A percentile compares a stretch with the other conserved stretches of the same genome.
phyloP scores from a whole-genome alignment of 1,140 invertebrate species.

The Oryzaephilus surinamensis region DNA sequence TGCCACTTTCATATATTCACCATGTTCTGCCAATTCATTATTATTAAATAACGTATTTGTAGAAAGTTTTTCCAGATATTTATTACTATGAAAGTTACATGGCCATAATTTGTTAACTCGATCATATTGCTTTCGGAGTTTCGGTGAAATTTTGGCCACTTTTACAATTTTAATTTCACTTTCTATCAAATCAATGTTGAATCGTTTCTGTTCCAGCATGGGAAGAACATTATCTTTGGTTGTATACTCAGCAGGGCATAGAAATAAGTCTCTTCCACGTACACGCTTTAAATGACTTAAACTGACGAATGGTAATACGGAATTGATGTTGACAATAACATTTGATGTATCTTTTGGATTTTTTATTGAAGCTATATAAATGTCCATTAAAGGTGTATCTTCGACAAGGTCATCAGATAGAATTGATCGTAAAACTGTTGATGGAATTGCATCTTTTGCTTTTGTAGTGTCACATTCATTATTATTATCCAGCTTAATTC shows the following conservation, averaged over 20 bases:
- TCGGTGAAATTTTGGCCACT: slow-evolving; percentile 51
- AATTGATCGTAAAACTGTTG: slow-evolving; percentile 31
- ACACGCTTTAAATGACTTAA: slow-evolving; percentile 67
- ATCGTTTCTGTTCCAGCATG: slow-evolving; percentile 38
- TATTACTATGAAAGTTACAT: slow-evolving; percentile 73
- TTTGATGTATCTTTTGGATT: slow-evolving; percentile 52
- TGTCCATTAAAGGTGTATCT: slow-evolving; percentile 42
- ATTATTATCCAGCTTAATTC: slow-evolving; percentile 19
- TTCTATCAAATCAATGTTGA: slow-evolving; percentile 42
- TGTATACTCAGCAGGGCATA: slow-evolving; percentile 38
- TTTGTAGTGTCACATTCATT: too few species aligned
- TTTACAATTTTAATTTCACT: slow-evolving; percentile 42
- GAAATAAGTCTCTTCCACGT: slow-evolving; percentile 46
- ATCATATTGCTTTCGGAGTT: slow-evolving; percentile 57
- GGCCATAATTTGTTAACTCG: slow-evolving; percentile 61
- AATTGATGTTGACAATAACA: slow-evolving; percentile 47
- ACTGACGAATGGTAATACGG: slow-evolving; percentile 44
- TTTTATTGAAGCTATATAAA: slow-evolving; percentile 47
- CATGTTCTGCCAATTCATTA: slow-evolving; percentile 47
- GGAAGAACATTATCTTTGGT: slow-evolving; percentile 35
- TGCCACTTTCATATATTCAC: slow-evolving; percentile 49
- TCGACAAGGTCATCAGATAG: slow-evolving; percentile 42
- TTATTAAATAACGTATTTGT: slow-evolving; percentile 51
- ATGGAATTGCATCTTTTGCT: too few species aligned
- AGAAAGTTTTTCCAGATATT: slow-evolving; percentile 53